Evolutionary conservation across 2,797 vertebrate species (phyloP).

Genomic region (Botia almorhae): DNA sequence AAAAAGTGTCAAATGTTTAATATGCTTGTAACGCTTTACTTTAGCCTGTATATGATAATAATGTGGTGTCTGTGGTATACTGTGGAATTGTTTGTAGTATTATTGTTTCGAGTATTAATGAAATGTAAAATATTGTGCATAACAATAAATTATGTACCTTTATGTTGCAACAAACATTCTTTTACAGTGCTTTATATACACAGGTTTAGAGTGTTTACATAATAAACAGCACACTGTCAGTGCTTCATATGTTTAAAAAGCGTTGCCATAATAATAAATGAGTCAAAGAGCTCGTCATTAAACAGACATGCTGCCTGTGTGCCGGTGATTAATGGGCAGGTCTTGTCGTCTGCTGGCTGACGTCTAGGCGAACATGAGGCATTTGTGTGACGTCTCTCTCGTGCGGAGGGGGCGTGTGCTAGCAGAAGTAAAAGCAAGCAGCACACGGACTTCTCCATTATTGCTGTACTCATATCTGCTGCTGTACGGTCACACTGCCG

Average conservation of each 20-base stretch:
- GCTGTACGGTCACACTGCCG: neutral
- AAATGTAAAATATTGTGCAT: too few relatives aligned
- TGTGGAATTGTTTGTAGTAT: too few relatives aligned
- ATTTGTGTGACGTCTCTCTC: slow-evolving; percentile 53
- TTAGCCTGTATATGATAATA: too few relatives aligned
- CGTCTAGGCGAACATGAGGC: slow-evolving; percentile 42
- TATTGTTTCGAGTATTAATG: too few relatives aligned
- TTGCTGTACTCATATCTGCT: slow-evolving; percentile 12
- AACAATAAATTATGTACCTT: too few relatives aligned
- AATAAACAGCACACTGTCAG: neutral
- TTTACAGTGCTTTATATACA: neutral
- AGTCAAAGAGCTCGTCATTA: neutral
- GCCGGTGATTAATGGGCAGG: slow-evolving; percentile 42
- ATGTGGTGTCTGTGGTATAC: too few relatives aligned
- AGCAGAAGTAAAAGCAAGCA: slow-evolving; percentile 57
- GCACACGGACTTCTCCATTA: slow-evolving; percentile 44
- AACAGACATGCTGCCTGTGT: neutral
- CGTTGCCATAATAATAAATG: too few relatives aligned
- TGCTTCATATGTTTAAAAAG: too few relatives aligned
- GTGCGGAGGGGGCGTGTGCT: slow-evolving; percentile 58
- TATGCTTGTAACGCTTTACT: too few relatives aligned
- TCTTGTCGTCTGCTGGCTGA: slow-evolving; percentile 56
- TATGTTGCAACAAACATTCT: too few relatives aligned
- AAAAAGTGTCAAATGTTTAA: too few relatives aligned
- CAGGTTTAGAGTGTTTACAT: neutral